Evolutionary conservation across 2,888 invertebrate species (phyloP).

Genomic region (Alloscopus bannaensis): DNA sequence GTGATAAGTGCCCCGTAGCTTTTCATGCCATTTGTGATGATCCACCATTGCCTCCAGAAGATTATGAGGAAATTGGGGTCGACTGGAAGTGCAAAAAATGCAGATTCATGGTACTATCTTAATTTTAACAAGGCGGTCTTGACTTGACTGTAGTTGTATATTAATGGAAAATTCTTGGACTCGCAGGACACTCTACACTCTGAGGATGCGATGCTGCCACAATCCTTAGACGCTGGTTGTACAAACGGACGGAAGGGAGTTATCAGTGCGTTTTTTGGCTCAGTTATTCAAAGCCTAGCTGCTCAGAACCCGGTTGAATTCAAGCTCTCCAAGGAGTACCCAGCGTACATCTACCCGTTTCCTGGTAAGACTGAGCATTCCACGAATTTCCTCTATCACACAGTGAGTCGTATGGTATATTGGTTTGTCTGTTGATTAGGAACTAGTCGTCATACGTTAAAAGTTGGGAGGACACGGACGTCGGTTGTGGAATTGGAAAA

Average conservation of each 20-base stretch:
- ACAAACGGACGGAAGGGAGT: background rate
- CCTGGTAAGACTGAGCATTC: constrained; percentile 40
- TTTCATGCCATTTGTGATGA: constrained; percentile 98
- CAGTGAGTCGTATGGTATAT: no score
- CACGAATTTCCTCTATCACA: no score
- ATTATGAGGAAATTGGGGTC: constrained; percentile 91
- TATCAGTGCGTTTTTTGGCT: background rate
- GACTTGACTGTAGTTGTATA: no score
- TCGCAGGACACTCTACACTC: no score
- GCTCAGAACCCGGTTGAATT: constrained; percentile 77
- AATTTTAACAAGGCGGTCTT: no score
- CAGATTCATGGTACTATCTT: constrained; percentile 32
- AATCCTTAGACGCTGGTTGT: background rate
- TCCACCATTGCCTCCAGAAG: constrained; percentile 86
- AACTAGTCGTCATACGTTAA: constrained; percentile 50
- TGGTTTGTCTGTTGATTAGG: constrained; percentile 38
- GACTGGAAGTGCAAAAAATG: constrained; percentile 78
- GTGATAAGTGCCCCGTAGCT: constrained; percentile 96
- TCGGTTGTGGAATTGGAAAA: constrained; percentile 78
- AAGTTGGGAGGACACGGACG: constrained; percentile 37
- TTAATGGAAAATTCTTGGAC: no score
- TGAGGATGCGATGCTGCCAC: no score
- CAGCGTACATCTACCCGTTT: constrained; percentile 38
- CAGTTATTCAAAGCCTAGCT: background rate
- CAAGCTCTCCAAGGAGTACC: constrained; percentile 43